Conservation (phyloP, 2,113 vertebrate genomes). For the Petroica traversi region DNA sequence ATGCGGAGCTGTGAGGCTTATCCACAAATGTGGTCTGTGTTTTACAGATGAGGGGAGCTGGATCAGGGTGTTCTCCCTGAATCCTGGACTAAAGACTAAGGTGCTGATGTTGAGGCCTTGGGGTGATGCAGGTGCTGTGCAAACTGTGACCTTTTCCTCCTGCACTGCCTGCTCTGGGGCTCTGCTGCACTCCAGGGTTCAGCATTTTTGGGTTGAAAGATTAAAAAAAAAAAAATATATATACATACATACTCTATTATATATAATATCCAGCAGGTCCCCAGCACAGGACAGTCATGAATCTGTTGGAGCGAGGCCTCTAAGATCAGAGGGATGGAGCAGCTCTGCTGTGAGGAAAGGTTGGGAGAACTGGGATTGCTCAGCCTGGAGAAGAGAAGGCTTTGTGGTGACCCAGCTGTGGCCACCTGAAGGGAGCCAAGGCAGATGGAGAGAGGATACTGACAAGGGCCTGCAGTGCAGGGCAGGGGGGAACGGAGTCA, state of each 20-base stretch:
- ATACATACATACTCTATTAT: background rate
- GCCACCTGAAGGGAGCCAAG: background rate
- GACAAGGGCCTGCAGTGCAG: background rate
- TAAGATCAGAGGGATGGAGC: background rate
- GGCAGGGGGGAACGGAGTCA: background rate
- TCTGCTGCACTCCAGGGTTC: background rate
- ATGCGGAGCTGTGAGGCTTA: no score
- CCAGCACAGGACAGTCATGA: background rate
- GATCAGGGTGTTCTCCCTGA: background rate
- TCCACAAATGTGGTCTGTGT: accelerated
- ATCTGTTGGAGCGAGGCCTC: background rate
- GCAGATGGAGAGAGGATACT: background rate
- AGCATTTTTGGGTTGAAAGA: background rate
- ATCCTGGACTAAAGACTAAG: no score
- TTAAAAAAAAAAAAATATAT: background rate
- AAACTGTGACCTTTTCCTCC: background rate
- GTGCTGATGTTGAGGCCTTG: accelerated
- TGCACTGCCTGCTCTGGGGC: background rate
- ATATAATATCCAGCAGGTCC: background rate
- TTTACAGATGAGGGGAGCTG: background rate
- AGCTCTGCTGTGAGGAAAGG: background rate
- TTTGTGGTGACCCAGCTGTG: no score
- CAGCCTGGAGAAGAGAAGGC: background rate
- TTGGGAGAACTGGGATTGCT: background rate
- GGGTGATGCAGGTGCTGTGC: background rate